Conservation (phyloP, 2,113 vertebrate genomes). For the Rostratula benghalensis region DNA sequence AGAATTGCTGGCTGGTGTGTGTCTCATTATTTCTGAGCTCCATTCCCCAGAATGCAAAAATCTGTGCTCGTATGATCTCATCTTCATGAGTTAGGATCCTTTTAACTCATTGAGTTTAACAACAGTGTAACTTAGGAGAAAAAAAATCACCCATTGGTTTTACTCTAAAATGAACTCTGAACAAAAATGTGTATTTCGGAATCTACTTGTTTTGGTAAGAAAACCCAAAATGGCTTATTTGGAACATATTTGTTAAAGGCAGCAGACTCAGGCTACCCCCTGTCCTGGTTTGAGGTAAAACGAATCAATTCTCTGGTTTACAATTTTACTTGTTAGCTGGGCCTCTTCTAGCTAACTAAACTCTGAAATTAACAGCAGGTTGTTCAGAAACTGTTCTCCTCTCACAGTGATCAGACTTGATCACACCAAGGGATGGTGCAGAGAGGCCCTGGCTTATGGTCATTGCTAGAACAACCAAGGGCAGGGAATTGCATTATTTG, state of each 20-base stretch:
- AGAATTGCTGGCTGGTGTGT: neutral
- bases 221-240: neutral
- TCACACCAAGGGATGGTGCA: too few relatives aligned
- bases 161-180: neutral
- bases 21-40: neutral
- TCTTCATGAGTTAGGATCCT: neutral
- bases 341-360: too few relatives aligned
- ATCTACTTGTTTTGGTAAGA: neutral
- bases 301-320: too few relatives aligned
- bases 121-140: neutral
- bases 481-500: too few relatives aligned
- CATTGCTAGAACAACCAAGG: too few relatives aligned
- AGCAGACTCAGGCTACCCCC: neutral
- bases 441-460: too few relatives aligned
- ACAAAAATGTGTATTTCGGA: neutral
- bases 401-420: too few relatives aligned
- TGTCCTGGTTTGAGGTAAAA: too few relatives aligned
- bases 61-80: neutral
- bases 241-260: neutral
- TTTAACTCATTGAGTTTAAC: neutral
- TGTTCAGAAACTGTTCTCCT: too few relatives aligned
- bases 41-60: neutral
- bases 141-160: neutral
- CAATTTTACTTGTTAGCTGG: too few relatives aligned
- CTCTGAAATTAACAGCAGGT: too few relatives aligned